Evolutionary conservation across 2,113 vertebrate species (phyloP), one percentile per base, ranked within the genome.

Genomic region (Apistogramma diplotaenia): DNA sequence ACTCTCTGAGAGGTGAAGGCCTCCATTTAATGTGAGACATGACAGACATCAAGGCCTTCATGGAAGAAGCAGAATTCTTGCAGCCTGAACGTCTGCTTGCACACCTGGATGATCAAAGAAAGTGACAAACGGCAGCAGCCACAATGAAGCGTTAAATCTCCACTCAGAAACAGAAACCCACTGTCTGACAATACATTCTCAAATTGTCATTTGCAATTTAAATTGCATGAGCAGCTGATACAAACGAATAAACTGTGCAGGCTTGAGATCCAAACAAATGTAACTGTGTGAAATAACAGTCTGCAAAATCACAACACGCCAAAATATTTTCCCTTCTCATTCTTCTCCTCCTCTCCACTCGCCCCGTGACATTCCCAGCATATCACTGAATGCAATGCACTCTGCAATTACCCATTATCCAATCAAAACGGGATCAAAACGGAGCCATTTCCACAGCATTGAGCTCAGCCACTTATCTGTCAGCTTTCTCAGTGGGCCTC

Each of bases 341-440:
- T 83, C 76, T 79, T 65, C 57, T 57, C 61, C 76, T 51, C 67
- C 73, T 40, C 81, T 54, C 27, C 74, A 25, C 80, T 85, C 60
- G 58, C 59, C 84, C 90, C 78, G 60, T 57, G 82, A 82, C 54
- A 86, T 85, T 72, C 27, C 31, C 59, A 84, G 76, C 82, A 88
- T 82, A 85, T 87, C 81, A 83, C 74, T 83, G 77, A 91, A 90
- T 92, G 82, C 89, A 92, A 89, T 83, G 81, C 91, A 93, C 77
- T 83, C 29, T 90, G 87, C 91, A 93, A 91, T 93, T 90, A 89
- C 79, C 89, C 90, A 91, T 94, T 93, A 94, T 92, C 89, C 90
- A 93, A 91, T 93, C 83, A 90, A 89, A 35, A 85, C 79, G 74
- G 82, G 90, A 89, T 77, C 81, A 51, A 88, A 91, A 94, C 90